Conservation (phyloP, 1,140 invertebrate species). For the Phymastichus coffea region DNA sequence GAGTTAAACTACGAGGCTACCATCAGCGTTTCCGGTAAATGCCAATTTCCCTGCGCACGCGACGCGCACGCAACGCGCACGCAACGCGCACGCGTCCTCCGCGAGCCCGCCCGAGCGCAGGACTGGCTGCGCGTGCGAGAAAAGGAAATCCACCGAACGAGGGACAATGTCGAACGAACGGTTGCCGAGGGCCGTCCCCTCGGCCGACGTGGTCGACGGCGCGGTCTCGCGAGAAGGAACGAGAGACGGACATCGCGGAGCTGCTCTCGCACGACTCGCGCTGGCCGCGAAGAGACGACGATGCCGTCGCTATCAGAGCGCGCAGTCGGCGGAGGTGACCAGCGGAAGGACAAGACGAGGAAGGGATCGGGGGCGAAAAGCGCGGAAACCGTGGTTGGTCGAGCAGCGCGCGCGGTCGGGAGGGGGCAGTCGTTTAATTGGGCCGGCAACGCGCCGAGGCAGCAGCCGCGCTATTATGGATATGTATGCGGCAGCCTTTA, state of each 20-base stretch:
- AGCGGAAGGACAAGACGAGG: too few species aligned
- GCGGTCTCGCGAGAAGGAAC: too few species aligned
- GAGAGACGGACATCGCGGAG: too few species aligned
- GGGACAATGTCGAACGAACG: background rate
- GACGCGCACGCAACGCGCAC: too few species aligned
- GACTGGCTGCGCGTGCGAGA: background rate
- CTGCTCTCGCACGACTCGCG: too few species aligned
- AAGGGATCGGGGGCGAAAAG: too few species aligned
- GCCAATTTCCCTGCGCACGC: constrained; percentile 12
- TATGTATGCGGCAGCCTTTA: constrained; percentile 44
- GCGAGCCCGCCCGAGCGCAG: too few species aligned
- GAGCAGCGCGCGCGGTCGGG: background rate
- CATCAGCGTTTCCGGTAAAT: constrained; percentile 17
- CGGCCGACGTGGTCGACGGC: background rate
- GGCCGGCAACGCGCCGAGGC: constrained; percentile 35
- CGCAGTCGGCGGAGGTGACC: background rate
- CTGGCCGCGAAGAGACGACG: too few species aligned
- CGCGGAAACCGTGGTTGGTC: background rate
- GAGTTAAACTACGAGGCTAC: constrained; percentile 40
- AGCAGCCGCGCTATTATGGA: constrained; percentile 51
- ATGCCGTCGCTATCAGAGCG: constrained; percentile 12
- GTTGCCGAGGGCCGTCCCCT: background rate
- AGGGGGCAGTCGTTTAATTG: constrained; percentile 44
- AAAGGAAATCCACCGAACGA: background rate
- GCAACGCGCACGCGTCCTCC: too few species aligned